phyloP scores from a whole-genome alignment of 2,888 invertebrate species.

The Acutogordius australiensis region DNA sequence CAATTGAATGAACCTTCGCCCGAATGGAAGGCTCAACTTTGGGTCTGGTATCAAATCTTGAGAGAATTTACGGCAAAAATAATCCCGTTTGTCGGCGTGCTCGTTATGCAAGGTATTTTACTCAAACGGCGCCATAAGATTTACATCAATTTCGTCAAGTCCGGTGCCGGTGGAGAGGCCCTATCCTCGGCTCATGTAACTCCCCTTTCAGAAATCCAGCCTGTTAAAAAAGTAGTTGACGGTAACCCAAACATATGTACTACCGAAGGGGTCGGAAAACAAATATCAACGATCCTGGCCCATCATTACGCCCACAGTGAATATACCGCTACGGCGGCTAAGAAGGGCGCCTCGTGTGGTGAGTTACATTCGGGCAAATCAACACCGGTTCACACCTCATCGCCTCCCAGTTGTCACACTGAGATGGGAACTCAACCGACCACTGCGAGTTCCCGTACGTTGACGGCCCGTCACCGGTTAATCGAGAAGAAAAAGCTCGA shows the following conservation, averaged over 20 bases:
- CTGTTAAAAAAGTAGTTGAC: neutral
- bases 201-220: no score
- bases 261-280: no score
- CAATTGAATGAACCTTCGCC: neutral
- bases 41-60: neutral
- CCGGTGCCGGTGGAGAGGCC: no score
- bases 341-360: no score
- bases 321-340: neutral
- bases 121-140: neutral
- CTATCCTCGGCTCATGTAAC: neutral
- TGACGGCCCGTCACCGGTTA: neutral
- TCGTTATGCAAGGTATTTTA: neutral
- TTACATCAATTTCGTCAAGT: no score
- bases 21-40: neutral
- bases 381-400: no score
- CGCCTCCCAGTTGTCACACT: no score
- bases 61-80: neutral
- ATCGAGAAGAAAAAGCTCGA: neutral
- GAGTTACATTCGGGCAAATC: no score
- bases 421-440: neutral
- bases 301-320: neutral
- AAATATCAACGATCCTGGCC: neutral
- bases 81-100: neutral
- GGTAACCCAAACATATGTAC: neutral
- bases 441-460: neutral